These are phyloP conservation scores for Eledone cirrhosa DNA, from an alignment of 2,888 invertebrate genomes.

Conservation along the genomic window DNA sequence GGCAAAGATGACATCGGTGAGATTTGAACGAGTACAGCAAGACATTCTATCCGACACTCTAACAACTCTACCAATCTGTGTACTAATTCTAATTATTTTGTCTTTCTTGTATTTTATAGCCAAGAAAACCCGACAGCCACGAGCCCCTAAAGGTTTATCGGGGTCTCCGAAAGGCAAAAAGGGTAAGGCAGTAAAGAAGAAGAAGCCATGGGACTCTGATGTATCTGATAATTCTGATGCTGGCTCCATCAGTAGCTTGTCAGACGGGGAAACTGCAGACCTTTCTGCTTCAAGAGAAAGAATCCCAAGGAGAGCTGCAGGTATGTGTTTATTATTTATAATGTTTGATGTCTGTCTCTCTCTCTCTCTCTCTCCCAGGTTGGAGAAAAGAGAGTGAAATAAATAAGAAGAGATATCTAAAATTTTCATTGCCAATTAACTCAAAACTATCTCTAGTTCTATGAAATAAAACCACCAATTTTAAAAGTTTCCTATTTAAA, in stretches of 20 bases:
- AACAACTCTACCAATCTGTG: too few species aligned
- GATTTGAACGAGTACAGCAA: too few species aligned
- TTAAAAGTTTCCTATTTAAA: too few species aligned
- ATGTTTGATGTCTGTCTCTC: not conserved
- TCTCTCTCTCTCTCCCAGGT: not conserved
- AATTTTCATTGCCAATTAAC: too few species aligned
- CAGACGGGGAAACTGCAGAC: constrained; percentile 31
- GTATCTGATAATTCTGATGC: constrained; percentile 37
- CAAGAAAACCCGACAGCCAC: not conserved
- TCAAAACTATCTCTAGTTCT: too few species aligned
- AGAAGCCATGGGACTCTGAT: constrained; percentile 61
- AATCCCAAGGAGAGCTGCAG: constrained; percentile 24
- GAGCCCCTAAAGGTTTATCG: not conserved
- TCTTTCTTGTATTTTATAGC: not conserved
- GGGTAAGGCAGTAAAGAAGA: constrained; percentile 61
- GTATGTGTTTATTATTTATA: not conserved
- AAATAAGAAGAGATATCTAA: too few species aligned
- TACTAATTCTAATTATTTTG: too few species aligned
- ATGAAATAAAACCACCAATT: too few species aligned
- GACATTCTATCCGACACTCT: too few species aligned
- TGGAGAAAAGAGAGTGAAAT: not conserved
- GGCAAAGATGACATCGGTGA: too few species aligned
- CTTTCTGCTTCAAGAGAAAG: constrained; percentile 28
- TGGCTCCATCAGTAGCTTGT: constrained; percentile 27
- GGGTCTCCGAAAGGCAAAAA: constrained; percentile 33